Base-by-base conservation (phyloP, 2,797 vertebrate species). In the Pterois miles region DNA sequence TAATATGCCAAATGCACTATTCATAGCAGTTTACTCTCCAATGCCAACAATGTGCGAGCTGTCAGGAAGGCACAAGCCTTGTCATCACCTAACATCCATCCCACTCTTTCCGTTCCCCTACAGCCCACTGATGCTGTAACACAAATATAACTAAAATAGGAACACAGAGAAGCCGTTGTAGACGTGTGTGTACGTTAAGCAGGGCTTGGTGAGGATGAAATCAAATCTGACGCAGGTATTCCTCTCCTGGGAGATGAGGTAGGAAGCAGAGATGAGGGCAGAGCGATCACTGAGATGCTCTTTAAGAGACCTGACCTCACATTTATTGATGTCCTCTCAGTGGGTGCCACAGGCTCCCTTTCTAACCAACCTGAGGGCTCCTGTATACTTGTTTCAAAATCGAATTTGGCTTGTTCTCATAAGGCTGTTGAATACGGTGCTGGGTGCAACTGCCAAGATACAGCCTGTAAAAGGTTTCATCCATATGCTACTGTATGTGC, bases 241-340 rank as follows among this genome's bases (percentile, higher is more conserved):
- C 46, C 67, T 84, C 88, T 83, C 81, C 60, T 54, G 80, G 74
- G 83, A 80, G 65, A 71, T 11, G 52, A 23, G 12, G 78, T 74
- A 72, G 60, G 79, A 81, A 74, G 78, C 69, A 65, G 65, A 80
- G 84, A 79, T 57, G 65, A 85, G 81, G 72, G 78, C 69, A 65
- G 70, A 81, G 34, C 70, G 69, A 88, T 91, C 86, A 88, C 73
- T 84, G 76, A 43, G 46, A 72, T 70, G 50, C 59, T 90, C 88
- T 85, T 89, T 80, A n/a, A 89, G 81, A 80, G 84, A 81, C 67
- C 76, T 71, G 84, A 86, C 83, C 84, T 83, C 77, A 77, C 65
- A 83, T 33, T 84, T 77, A 87, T 27, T 83, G 83, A 82, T 74
- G 77, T 58, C 74, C 69, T 62, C 40, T 46, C 70, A 56, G 43